Percentiles rank a stretch among this genome's conserved stretches.
Conservation (phyloP, 2,888 invertebrate species). For the Lordiphosa fenestrarum region DNA sequence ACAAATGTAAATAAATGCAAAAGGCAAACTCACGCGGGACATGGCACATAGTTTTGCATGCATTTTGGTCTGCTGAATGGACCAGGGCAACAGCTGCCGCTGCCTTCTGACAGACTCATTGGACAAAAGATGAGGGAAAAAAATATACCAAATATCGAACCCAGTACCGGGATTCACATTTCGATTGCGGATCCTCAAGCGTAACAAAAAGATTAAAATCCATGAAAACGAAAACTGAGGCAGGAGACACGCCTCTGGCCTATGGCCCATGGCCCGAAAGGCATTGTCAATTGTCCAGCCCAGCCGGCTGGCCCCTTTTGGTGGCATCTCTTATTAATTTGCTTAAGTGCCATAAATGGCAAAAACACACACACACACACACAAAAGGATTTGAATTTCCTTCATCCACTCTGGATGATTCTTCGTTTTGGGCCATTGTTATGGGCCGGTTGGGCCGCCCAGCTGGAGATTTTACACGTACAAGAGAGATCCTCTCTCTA, state of each 20-base stretch:
- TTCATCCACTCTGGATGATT: constrained; percentile 18
- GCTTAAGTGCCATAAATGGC: constrained; percentile 70
- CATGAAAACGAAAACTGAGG: constrained; percentile 45
- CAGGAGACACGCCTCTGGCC: constrained; percentile 30
- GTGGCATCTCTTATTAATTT: constrained; percentile 71
- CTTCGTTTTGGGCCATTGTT: constrained; percentile 29
- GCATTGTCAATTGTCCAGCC: constrained; percentile 37
- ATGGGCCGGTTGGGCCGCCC: constrained; percentile 35
- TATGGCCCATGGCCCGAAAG: constrained; percentile 13
- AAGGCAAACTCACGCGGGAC: constrained; percentile 31
- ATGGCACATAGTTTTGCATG: constrained; percentile 59
- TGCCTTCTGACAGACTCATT: constrained; percentile 62
- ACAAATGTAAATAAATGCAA: constrained; percentile 71
- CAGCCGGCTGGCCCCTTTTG: constrained; percentile 24
- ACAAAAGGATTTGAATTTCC: constrained; percentile 62
- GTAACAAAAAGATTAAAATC: constrained; percentile 64
- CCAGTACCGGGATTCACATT: constrained; percentile 1
- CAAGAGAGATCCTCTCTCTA: constrained; percentile 11
- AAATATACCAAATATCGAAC: not conserved
- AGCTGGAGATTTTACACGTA: constrained; percentile 63
- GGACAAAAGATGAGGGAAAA: constrained; percentile 49
- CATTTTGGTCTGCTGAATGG: constrained; percentile 55
- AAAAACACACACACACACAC: constrained; percentile 26
- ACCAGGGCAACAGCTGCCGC: constrained; percentile 59
- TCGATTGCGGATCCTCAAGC: constrained; percentile 22